Base-by-base conservation (phyloP, 2,113 vertebrate species). In the Hypomesus transpacificus region DNA sequence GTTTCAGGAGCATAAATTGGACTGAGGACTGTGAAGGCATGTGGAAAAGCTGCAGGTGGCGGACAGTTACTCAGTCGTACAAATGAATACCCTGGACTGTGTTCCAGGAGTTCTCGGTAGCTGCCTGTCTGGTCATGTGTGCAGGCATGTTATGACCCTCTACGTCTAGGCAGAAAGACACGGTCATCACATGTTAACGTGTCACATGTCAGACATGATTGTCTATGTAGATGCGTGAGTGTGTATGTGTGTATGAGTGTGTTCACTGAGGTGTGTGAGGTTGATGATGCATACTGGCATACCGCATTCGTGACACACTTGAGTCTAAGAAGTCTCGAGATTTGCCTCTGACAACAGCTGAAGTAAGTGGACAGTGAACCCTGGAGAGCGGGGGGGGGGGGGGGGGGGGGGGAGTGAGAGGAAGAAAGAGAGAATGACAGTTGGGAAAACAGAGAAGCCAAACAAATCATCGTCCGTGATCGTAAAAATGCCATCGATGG, bases 1-100 rank as follows among this genome's bases (percentile, higher is more conserved):
- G 80, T 83, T 73, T 83, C 79, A 82, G 69, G 1, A 69, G 84
- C 81, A 81, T 84, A 82, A 87, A 87, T 75, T 76, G 79, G 62
- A 71, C 68, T n/a, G 6, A 56, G 70, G 77, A 78, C 82, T 64
- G 75, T 80, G 62, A 77, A 74, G 63, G 71, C 57, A 17, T 74
- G 77, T 81, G 80, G 75, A 82, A 85, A 83, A 83, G 78, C 74
- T 82, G 77, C 86, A 88, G 78, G 84, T 88, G 82, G 84, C 82
- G 82, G 73, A 84, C 80, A 86, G 85, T 73, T 80, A 80, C 63
- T 76, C 21, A 50, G 26, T 62, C 77, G 73, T 68, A 66, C 28
- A 76, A 26, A 73, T 64, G 77, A 76, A 75, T 21, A 52, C 74
- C 62, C 75, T 63, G 65, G 71, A 71, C 34, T 76, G 71, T 79